Conservation (phyloP, 2,113 vertebrate species). For the Numida meleagris region DNA sequence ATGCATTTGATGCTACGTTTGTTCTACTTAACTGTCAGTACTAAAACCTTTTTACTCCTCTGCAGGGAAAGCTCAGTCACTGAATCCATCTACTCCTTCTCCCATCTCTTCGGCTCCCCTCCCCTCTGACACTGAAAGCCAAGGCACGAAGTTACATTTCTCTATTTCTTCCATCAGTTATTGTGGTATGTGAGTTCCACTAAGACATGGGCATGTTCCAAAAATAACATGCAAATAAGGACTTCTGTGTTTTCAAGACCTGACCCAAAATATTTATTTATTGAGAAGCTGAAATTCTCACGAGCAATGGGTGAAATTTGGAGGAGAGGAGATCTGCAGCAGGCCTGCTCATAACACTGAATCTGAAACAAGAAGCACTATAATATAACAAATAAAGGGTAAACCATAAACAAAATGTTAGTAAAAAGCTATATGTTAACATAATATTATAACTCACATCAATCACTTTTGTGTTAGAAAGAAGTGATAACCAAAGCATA, state of each 20-base stretch:
- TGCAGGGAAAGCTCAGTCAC: constrained; percentile 28
- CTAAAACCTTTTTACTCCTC: neutral
- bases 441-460: neutral
- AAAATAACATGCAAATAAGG: constrained; percentile 72
- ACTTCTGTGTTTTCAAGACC: constrained; percentile 79
- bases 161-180: constrained; percentile 61
- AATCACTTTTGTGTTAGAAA: constrained; percentile 1
- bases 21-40: constrained; percentile 1
- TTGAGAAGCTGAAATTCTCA: constrained; percentile 81
- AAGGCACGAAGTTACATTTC: constrained; percentile 40
- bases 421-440: constrained; percentile 45
- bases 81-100: neutral
- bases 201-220: constrained; percentile 72
- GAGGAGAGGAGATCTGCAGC: constrained; percentile 66
- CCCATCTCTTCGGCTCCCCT: neutral
- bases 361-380: constrained; percentile 19
- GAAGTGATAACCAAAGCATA: constrained; percentile 14
- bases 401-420: constrained; percentile 10
- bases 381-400: neutral
- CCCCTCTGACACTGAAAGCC: constrained; percentile 29
- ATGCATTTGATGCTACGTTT: neutral
- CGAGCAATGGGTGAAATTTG: constrained; percentile 75
- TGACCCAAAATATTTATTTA: constrained; percentile 82
- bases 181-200: constrained; percentile 72
- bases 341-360: constrained; percentile 37